Percentiles rank a stretch among this genome's conserved stretches.
Conservation (phyloP, 2,113 vertebrate species). For the Colossoma macropomum region DNA sequence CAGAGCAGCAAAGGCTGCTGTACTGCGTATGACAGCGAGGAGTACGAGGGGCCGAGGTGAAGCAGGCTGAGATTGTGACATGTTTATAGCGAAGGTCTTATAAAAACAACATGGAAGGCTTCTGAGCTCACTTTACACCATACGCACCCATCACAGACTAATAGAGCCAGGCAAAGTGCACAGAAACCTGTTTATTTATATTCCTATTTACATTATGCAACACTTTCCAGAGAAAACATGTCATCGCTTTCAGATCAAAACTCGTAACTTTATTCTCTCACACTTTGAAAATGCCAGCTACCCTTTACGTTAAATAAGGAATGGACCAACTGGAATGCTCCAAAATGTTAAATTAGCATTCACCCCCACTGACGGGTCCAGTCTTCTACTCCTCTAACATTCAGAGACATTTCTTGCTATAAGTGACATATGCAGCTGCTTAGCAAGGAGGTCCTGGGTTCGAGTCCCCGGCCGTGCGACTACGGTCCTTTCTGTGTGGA, state of each 20-base stretch:
- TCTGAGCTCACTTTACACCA: not conserved
- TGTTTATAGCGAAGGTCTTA: not conserved
- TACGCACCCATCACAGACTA: not conserved
- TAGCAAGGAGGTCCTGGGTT: no score
- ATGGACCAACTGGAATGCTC: not conserved
- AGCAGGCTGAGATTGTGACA: not conserved
- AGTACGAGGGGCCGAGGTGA: not conserved
- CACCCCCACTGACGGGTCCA: no score
- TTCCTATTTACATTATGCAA: not conserved
- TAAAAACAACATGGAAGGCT: not conserved
- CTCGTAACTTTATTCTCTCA: not conserved
- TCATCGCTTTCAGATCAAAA: not conserved
- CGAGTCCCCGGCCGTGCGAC: no score
- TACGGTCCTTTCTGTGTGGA: no score
- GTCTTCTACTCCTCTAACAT: no score
- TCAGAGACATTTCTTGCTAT: no score
- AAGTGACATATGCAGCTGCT: not conserved
- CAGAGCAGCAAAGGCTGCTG: not conserved
- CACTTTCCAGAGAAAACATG: not conserved
- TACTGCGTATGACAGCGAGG: conserved; percentile 17
- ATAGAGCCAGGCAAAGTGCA: not conserved
- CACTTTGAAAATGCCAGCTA: not conserved
- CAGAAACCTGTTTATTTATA: not conserved
- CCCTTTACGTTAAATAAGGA: not conserved
- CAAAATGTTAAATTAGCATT: no score